These are phyloP conservation scores for Globia sparganii DNA, from an alignment of 2,888 invertebrate species.

Conservation along the genomic window DNA sequence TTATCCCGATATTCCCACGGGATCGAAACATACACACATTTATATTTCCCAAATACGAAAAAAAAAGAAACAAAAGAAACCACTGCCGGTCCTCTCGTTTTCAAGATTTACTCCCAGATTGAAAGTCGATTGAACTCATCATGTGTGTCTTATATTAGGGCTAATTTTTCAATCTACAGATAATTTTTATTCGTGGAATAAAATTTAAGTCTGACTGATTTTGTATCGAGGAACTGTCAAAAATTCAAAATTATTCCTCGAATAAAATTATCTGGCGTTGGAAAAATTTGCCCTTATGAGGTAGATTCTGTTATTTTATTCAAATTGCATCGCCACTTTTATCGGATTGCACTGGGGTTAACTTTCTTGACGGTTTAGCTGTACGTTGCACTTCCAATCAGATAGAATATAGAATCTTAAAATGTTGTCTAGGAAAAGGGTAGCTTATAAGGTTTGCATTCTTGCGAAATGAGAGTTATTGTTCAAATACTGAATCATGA, in stretches of 20 bases:
- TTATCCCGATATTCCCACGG: no score
- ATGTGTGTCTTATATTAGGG: not conserved
- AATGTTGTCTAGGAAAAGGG: conserved; percentile 14
- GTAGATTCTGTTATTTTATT: conserved; percentile 47
- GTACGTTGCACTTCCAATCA: conserved; percentile 47
- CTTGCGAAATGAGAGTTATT: conserved; percentile 7
- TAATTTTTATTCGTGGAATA: no score
- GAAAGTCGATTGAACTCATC: conserved; percentile 31
- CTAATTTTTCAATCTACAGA: no score
- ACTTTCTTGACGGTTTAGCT: not conserved
- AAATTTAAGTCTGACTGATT: no score
- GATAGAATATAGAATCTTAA: conserved; percentile 18
- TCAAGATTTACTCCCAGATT: conserved; percentile 14
- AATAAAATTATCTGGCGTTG: no score
- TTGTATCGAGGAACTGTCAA: no score
- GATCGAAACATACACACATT: no score
- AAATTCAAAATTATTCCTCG: no score
- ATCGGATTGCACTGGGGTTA: conserved; percentile 29
- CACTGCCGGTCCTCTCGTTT: not conserved
- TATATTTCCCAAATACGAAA: no score
- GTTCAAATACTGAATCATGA: not conserved
- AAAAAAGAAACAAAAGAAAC: not conserved
- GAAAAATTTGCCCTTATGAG: not conserved
- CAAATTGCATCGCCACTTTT: conserved; percentile 41
- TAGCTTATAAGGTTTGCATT: conserved; percentile 10